Percentiles rank a stretch among this genome's conserved stretches.
These are phyloP conservation scores for Hyla sarda DNA, from an alignment of 2,113 vertebrate species.

Conservation along the genomic window DNA sequence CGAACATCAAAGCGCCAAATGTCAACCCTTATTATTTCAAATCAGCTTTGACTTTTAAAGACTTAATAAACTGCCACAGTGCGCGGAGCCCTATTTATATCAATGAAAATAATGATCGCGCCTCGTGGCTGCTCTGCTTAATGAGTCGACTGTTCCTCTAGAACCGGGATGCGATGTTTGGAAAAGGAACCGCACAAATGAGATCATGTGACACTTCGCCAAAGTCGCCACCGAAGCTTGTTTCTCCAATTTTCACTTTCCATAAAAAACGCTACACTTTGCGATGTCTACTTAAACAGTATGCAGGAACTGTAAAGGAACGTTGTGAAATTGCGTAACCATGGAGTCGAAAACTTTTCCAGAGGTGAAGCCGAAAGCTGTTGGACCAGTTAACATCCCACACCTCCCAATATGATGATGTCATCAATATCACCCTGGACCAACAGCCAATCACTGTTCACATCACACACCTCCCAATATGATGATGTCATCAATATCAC, in stretches of 20 bases:
- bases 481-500: background rate
- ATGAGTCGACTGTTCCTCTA: constrained; percentile 30
- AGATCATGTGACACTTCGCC: background rate
- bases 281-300: background rate
- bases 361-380: background rate
- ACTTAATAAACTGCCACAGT: constrained; percentile 68
- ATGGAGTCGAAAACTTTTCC: no score
- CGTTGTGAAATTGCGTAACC: background rate
- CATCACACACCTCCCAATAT: background rate
- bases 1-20: constrained; percentile 72
- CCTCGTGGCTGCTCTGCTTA: constrained; percentile 3
- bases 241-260: background rate
- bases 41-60: constrained; percentile 71
- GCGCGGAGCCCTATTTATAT: constrained; percentile 71
- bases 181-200: constrained; percentile 6
- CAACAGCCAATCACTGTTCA: no score
- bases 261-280: background rate
- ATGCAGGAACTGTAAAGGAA: no score
- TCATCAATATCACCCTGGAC: background rate
- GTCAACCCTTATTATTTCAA: constrained; percentile 75
- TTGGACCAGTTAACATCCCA: background rate
- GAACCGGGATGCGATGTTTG: background rate
- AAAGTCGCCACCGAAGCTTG: background rate
- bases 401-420: background rate
- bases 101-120: constrained; percentile 64